These are phyloP conservation scores for Eupithecia exiguata DNA, from an alignment of 2,888 invertebrate genomes.

Conservation along the genomic window DNA sequence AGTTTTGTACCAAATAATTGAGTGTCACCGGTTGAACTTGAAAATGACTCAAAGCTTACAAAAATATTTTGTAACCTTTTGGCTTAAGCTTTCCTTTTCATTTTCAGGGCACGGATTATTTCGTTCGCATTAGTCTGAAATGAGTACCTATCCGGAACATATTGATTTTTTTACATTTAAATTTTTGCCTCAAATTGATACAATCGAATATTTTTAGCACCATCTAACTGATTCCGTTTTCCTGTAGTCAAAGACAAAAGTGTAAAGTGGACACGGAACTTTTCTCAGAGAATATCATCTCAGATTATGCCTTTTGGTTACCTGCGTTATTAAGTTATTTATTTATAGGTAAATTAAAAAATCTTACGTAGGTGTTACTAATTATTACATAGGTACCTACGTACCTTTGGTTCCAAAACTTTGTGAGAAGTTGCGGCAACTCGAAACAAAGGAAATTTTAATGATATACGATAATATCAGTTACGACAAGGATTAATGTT, in stretches of 20 bases:
- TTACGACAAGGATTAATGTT: constrained; percentile 12
- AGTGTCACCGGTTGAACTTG: neutral
- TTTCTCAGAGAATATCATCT: neutral
- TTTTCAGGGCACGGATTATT: neutral
- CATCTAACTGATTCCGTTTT: neutral
- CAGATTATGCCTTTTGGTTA: neutral
- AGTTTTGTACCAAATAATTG: neutral
- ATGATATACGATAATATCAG: constrained; percentile 10
- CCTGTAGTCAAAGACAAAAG: neutral
- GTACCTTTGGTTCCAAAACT: neutral
- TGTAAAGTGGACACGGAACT: neutral
- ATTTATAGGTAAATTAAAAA: neutral
- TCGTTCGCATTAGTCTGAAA: neutral
- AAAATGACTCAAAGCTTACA: neutral
- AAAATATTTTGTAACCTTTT: neutral
- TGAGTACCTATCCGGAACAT: constrained; percentile 2
- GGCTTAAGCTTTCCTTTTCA: neutral
- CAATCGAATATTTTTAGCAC: neutral
- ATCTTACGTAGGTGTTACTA: neutral
- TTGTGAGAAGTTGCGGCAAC: constrained; percentile 14
- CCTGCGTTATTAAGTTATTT: neutral
- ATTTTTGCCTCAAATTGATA: neutral
- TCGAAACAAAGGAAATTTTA: constrained; percentile 5
- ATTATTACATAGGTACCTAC: neutral
- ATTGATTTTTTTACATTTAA: neutral